Conservation (phyloP, 1,140 invertebrate species). For the Drosophila azteca region DNA sequence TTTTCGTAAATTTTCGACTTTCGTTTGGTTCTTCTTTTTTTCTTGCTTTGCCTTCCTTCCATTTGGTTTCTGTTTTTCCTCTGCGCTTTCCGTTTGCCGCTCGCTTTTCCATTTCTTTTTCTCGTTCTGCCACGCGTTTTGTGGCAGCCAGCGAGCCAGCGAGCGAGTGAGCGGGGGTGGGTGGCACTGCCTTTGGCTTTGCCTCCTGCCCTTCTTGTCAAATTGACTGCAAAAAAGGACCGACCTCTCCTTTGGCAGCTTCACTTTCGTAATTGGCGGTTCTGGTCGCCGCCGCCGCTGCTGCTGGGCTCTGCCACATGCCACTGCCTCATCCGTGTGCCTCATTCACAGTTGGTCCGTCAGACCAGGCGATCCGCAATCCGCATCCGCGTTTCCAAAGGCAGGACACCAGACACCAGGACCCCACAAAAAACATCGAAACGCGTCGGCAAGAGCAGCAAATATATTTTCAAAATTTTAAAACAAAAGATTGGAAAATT, state of each 20-base stretch:
- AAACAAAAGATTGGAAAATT: conserved; percentile 1
- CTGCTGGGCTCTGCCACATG: conserved; percentile 54
- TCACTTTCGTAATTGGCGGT: conserved; percentile 83
- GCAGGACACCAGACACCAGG: conserved; percentile 13
- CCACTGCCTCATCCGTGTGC: conserved; percentile 50
- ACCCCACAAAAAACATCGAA: neutral
- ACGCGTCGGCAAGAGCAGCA: conserved; percentile 62
- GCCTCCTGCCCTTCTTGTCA: conserved; percentile 70
- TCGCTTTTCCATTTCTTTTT: conserved; percentile 25
- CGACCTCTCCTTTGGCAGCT: conserved; percentile 74
- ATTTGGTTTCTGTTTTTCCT: conserved; percentile 39
- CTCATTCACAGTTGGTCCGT: conserved; percentile 79
- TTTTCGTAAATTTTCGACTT: conserved; percentile 83
- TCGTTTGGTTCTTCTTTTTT: conserved; percentile 68
- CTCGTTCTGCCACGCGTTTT: conserved; percentile 55
- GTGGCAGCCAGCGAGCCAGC: conserved; percentile 24
- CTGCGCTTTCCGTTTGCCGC: conserved; percentile 21
- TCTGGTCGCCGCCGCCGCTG: conserved; percentile 55
- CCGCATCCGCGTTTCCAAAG: conserved; percentile 32
- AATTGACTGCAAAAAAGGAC: conserved; percentile 83
- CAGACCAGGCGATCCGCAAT: conserved; percentile 71
- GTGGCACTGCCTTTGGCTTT: conserved; percentile 72
- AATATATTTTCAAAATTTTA: neutral
- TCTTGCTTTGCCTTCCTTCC: conserved; percentile 19
- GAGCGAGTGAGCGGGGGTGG: conserved; percentile 12